phyloP scores from a whole-genome alignment of 2,113 vertebrate species.

The Platysteira castanea region DNA sequence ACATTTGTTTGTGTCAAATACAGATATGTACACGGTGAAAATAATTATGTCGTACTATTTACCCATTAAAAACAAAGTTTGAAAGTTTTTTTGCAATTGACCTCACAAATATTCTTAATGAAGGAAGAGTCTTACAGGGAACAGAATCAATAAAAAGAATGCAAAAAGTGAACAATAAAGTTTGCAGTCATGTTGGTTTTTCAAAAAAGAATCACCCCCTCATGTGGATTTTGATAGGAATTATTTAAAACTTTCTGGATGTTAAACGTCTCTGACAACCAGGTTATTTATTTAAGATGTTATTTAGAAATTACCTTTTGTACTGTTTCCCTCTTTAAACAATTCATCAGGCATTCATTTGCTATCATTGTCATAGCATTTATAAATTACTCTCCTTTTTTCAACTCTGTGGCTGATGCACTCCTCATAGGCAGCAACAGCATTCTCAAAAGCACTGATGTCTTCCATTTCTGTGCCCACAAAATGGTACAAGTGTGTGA shows the following conservation, averaged over 20 bases:
- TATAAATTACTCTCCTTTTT: not conserved
- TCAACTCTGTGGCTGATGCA: not conserved
- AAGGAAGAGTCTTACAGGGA: not conserved
- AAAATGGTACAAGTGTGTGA: not conserved
- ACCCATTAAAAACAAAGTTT: not conserved
- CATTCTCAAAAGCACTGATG: not conserved
- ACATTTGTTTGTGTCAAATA: not conserved
- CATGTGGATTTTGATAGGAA: not conserved
- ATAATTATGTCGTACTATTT: not conserved
- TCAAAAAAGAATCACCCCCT: rapidly evolving
- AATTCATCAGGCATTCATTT: not conserved
- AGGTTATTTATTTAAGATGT: not conserved
- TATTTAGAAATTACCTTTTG: not conserved
- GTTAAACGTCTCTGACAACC: not conserved
- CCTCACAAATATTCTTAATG: not conserved
- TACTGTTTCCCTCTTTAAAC: not conserved
- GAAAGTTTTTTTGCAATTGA: not conserved
- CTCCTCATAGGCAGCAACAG: not conserved
- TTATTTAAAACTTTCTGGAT: not conserved
- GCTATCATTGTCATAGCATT: not conserved
- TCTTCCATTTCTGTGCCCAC: not conserved
- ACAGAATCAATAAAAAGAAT: not conserved
- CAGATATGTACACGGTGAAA: rapidly evolving
- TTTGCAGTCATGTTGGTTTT: not conserved
- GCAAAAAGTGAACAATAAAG: not conserved